A percentile compares a stretch with the other conserved stretches of the same genome.
Conservation (phyloP, 2,797 vertebrate species). For the Pogonophryne albipinna region DNA sequence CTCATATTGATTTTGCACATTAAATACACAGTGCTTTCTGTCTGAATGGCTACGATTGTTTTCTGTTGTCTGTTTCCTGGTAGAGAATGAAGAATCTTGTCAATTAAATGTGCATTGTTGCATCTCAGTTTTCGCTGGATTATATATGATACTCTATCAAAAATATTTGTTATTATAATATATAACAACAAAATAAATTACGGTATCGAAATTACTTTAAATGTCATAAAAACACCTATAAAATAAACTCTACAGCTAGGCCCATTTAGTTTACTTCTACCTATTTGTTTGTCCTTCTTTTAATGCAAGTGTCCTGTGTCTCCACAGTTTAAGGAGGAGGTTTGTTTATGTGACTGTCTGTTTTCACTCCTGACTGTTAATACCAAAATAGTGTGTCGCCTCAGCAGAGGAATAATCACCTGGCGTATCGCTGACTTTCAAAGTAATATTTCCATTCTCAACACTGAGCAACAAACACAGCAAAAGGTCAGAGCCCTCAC, state of each 20-base stretch:
- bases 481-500: slow-evolving; percentile 24
- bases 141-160: neutral
- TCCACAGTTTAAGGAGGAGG: slow-evolving; percentile 26
- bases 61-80: neutral
- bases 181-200: neutral
- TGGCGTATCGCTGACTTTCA: slow-evolving; percentile 50
- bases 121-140: neutral
- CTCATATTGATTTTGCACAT: slow-evolving; percentile 29
- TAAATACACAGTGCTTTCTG: slow-evolving; percentile 14
- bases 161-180: neutral
- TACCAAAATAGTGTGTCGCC: slow-evolving; percentile 59
- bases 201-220: neutral
- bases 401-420: slow-evolving; percentile 55
- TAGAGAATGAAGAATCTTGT: neutral
- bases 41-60: slow-evolving; percentile 3
- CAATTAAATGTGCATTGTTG: neutral
- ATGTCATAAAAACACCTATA: neutral
- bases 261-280: neutral
- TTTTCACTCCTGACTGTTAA: slow-evolving; percentile 46
- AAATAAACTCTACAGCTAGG: no score
- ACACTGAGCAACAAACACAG: slow-evolving; percentile 45
- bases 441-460: slow-evolving; percentile 67
- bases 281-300: slow-evolving; percentile 7
- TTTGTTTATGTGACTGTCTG: slow-evolving; percentile 48
- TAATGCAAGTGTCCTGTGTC: slow-evolving; percentile 8